Evolutionary conservation across 1,140 invertebrate genomes (phyloP), one percentile per base, ranked within the genome.

Genomic region (Epicauta chinensis): DNA sequence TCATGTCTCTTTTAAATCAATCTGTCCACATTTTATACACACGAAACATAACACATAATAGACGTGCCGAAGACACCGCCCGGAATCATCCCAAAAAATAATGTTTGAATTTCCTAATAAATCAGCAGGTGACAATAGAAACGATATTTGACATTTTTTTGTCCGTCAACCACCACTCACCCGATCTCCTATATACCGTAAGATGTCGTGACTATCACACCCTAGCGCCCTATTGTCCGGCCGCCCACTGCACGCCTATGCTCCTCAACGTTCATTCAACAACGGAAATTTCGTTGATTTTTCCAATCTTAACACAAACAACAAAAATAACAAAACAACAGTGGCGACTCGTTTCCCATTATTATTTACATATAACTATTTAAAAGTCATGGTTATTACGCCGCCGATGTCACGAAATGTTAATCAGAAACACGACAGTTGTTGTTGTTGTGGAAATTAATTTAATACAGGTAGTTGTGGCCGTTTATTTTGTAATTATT

Each of bases 141-240:
- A n/a, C 35, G n/a, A n/a, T 23, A 7, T 43, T 51, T 51, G 50
- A 51, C 50, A 51, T 51, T 51, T 51, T 39, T 43, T 17, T 44
- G 12, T n/a, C n/a, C n/a, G n/a, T n/a, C n/a, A n/a, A n/a, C n/a
- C n/a, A n/a, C n/a, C n/a, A n/a, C n/a, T n/a, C n/a, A n/a, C n/a
- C n/a, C n/a, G n/a, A n/a, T n/a, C n/a, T n/a, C n/a, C n/a, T 12
- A 49, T 51, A 43, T 43, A 40, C 40, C 50, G 40, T 23, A 32
- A 51, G 50, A 43, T 51, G 50, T 51, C 50, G 50, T 51, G 50
- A 51, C 50, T 17, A 39, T 51, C 50, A 51, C 50, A 51, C 50
- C 50, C 50, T 31, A 37, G n/a, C 32, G 50, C 17, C 50, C 50
- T 30, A 51, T 51, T 51, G 50, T 51, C 50, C 50, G 14, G 10